Conservation (phyloP, 2,888 invertebrate species). For the Marasmarcha lunaedactyla region DNA sequence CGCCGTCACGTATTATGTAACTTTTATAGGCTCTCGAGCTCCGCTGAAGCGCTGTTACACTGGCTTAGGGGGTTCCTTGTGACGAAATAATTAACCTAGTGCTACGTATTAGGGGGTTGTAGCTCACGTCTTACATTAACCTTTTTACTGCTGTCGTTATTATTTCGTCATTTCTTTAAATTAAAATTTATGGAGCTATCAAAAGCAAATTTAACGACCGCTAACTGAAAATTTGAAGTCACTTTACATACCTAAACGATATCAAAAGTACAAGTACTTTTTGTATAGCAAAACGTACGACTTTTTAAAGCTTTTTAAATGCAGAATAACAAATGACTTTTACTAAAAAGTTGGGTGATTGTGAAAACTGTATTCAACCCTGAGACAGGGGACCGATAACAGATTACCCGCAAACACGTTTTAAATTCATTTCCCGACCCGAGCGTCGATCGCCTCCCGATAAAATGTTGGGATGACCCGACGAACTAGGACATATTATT, state of each 20-base stretch:
- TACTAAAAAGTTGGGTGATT: not conserved
- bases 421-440: conserved; percentile 71
- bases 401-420: conserved; percentile 72
- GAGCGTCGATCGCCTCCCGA: conserved; percentile 66
- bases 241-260: no score
- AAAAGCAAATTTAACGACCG: no score
- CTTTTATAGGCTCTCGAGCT: conserved; percentile 59
- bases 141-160: conserved; percentile 23
- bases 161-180: not conserved
- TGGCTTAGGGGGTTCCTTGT: conserved; percentile 63
- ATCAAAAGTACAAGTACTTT: no score
- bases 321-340: no score
- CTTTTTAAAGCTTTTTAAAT: not conserved
- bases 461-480: conserved; percentile 66
- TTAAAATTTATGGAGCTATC: not conserved
- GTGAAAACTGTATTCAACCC: conserved; percentile 49
- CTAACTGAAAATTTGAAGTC: no score
- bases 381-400: conserved; percentile 70
- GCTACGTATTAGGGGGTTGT: conserved; percentile 35
- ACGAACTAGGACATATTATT: conserved; percentile 67
- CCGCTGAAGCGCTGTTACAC: conserved; percentile 57
- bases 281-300: no score
- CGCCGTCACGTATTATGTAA: conserved; percentile 63
- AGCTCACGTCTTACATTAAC: conserved; percentile 18
- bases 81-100: conserved; percentile 65